Evolutionary conservation across 1,140 invertebrate species (phyloP).

Genomic region (Lasaia peninsularis): DNA sequence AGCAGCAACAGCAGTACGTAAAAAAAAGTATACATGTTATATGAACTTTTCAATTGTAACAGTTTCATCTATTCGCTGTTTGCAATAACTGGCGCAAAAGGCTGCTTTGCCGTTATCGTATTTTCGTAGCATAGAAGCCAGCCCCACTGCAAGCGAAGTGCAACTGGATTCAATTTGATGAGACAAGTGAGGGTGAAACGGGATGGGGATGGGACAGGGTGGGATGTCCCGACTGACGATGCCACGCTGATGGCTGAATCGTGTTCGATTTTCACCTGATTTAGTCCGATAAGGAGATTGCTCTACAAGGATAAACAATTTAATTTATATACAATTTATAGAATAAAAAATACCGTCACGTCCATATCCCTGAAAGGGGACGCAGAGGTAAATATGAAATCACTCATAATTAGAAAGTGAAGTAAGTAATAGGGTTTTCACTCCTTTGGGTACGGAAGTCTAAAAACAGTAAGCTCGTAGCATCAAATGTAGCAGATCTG

Average conservation of each 20-base stretch:
- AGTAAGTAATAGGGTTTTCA: too few species aligned
- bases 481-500: too few species aligned
- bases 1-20: background rate
- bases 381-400: too few species aligned
- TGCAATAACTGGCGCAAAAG: slow-evolving; percentile 10
- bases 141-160: slow-evolving; percentile 33
- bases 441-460: too few species aligned
- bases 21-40: background rate
- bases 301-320: slow-evolving; percentile 32
- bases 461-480: too few species aligned
- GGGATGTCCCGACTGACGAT: slow-evolving; percentile 37
- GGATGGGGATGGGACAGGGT: slow-evolving; percentile 13
- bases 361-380: too few species aligned
- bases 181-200: slow-evolving; percentile 34
- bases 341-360: background rate
- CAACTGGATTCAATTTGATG: slow-evolving; percentile 62
- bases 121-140: slow-evolving; percentile 13
- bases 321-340: too few species aligned
- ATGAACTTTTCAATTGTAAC: background rate
- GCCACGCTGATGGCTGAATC: slow-evolving; percentile 68
- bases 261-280: slow-evolving; percentile 71
- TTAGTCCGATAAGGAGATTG: slow-evolving; percentile 22
- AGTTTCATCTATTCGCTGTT: slow-evolving; percentile 7
- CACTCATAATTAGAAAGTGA: too few species aligned
- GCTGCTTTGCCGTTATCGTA: slow-evolving; percentile 6